Conservation (phyloP, 1,140 invertebrate species). For the Centruroides vittatus region DNA sequence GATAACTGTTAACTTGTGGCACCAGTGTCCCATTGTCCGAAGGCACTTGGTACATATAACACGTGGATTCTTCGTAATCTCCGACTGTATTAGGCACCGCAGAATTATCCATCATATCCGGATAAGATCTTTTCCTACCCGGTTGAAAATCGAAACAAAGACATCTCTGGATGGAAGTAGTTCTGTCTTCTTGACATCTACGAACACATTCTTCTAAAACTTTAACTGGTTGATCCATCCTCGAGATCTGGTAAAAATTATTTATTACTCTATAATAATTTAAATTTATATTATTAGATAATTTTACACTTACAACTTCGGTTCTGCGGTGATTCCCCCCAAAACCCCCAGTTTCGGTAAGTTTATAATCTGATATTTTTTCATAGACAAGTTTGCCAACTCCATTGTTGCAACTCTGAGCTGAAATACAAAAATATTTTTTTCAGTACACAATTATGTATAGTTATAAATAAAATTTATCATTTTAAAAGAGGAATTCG, state of each 20-base stretch:
- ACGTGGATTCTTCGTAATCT: constrained; percentile 81
- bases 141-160: constrained; percentile 81
- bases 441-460: too few relatives aligned
- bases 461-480: too few relatives aligned
- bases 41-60: constrained; percentile 65
- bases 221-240: constrained; percentile 62
- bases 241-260: constrained; percentile 41
- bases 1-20: constrained; percentile 65
- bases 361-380: constrained; percentile 68
- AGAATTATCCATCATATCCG: constrained; percentile 2
- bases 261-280: neutral
- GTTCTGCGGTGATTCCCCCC: constrained; percentile 8
- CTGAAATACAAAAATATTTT: constrained; percentile 30
- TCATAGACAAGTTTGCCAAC: constrained; percentile 73
- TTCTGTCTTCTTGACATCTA: constrained; percentile 63
- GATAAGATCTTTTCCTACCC: constrained; percentile 43
- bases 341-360: constrained; percentile 60
- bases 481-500: too few relatives aligned
- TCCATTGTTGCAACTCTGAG: constrained; percentile 79
- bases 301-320: constrained; percentile 51
- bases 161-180: constrained; percentile 56
- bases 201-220: constrained; percentile 71
- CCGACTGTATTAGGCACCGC: constrained; percentile 19
- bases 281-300: too few relatives aligned
- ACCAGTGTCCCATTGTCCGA: constrained; percentile 73